These are phyloP conservation scores for Sebastiscus tertius DNA, from an alignment of 2,797 vertebrate species.

Conservation along the genomic window DNA sequence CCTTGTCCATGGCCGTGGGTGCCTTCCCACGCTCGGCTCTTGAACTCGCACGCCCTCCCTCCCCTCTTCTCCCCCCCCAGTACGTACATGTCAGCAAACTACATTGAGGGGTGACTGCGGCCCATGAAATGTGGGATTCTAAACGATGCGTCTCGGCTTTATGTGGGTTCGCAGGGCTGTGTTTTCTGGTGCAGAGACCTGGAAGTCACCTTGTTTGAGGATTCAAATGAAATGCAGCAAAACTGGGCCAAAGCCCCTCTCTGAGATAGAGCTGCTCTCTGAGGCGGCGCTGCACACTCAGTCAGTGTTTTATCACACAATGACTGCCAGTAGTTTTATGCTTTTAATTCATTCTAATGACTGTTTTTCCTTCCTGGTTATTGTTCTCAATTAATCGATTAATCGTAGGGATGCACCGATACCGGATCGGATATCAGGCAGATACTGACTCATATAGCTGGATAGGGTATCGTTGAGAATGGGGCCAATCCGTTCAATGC, in stretches of 20 bases:
- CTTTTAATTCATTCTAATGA: constrained; percentile 3
- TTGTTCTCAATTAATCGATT: not conserved
- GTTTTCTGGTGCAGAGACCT: constrained; percentile 51
- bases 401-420: not conserved
- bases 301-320: constrained; percentile 10
- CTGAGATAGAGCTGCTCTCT: constrained; percentile 19
- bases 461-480: too few species aligned
- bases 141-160: constrained; percentile 16
- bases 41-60: constrained; percentile 62
- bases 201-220: constrained; percentile 62
- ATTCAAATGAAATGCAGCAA: constrained; percentile 59
- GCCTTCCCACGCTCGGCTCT: constrained; percentile 76
- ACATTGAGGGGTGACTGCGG: constrained; percentile 35
- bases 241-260: constrained; percentile 45
- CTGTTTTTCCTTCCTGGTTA: not conserved
- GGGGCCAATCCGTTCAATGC: too few species aligned
- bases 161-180: not conserved
- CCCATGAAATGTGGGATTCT: constrained; percentile 41
- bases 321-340: not conserved
- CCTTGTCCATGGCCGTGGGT: constrained; percentile 50
- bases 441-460: too few species aligned
- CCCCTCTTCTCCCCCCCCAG: not conserved
- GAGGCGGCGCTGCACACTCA: constrained; percentile 6
- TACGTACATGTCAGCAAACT: constrained; percentile 45
- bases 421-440: too few species aligned